Evolutionary conservation across 2,888 invertebrate species (phyloP).

Genomic region (Spatulosminthurus flaviceps): DNA sequence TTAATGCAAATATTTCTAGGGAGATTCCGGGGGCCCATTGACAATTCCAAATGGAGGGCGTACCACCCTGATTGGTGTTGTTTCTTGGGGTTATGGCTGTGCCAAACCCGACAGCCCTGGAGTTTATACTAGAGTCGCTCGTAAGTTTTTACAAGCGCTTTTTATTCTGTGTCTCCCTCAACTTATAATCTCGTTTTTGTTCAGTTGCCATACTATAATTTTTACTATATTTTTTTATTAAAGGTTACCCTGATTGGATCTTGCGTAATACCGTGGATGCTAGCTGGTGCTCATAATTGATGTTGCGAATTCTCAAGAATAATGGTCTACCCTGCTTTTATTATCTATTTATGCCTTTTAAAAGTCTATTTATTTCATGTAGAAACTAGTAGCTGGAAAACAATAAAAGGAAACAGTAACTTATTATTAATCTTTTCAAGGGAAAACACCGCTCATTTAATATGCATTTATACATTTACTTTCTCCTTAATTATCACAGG

Average conservation of each 20-base stretch:
- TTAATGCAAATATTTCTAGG: background rate
- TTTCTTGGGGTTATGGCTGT: constrained; percentile 52
- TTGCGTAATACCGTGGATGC: constrained; percentile 54
- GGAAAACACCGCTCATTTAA: too few species aligned
- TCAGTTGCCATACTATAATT: background rate
- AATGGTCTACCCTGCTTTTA: too few species aligned
- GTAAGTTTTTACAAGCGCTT: too few species aligned
- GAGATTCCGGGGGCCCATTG: constrained; percentile 51
- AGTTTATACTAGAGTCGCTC: constrained; percentile 51
- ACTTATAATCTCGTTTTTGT: too few species aligned
- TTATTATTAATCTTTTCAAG: too few species aligned
- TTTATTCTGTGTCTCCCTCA: background rate
- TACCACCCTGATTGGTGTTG: constrained; percentile 57
- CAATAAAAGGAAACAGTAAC: too few species aligned
- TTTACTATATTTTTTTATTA: background rate
- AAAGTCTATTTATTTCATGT: too few species aligned
- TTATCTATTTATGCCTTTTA: too few species aligned
- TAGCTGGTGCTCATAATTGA: constrained; percentile 38
- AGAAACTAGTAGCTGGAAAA: too few species aligned
- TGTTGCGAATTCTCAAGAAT: too few species aligned
- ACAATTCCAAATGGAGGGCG: constrained; percentile 61
- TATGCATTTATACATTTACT: too few species aligned
- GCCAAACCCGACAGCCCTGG: constrained; percentile 52
- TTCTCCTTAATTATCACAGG: too few species aligned
- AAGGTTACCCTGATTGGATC: constrained; percentile 59